A percentile compares a stretch with the other conserved stretches of the same genome.
phyloP scores from a whole-genome alignment of 30 jellyfish, hydroid and myxozoan species.

The Sanderia malayensis region DNA sequence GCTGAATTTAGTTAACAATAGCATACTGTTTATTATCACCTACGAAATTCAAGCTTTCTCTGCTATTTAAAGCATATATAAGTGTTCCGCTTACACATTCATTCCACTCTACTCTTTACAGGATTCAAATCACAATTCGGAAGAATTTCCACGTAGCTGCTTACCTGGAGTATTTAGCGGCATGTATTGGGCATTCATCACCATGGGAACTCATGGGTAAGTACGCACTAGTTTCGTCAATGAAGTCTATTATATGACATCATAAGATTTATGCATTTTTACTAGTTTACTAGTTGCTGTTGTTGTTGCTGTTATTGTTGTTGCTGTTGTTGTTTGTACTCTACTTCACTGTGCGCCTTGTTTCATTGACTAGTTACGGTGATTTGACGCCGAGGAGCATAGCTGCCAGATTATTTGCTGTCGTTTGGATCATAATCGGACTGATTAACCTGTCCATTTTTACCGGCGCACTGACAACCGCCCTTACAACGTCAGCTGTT shows the following conservation, averaged over 20 bases:
- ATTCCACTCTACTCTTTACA: background rate
- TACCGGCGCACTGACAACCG: slow-evolving; percentile 67
- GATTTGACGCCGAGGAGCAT: slow-evolving; percentile 61
- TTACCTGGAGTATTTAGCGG: slow-evolving; percentile 54
- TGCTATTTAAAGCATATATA: too few species aligned
- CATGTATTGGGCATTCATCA: slow-evolving; percentile 70
- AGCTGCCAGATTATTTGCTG: slow-evolving; percentile 39
- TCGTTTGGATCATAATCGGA: slow-evolving; percentile 56
- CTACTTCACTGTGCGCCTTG: too few species aligned
- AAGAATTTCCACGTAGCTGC: slow-evolving; percentile 44
- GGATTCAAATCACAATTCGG: slow-evolving; percentile 24
- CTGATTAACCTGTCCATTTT: slow-evolving; percentile 55
- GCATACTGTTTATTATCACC: too few species aligned
- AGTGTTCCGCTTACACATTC: too few species aligned
- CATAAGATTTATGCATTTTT: too few species aligned
- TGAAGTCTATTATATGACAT: too few species aligned
- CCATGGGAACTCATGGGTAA: slow-evolving; percentile 87
- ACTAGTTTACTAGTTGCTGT: too few species aligned
- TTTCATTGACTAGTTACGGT: slow-evolving; percentile 45
- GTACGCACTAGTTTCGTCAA: background rate
- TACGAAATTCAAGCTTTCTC: too few species aligned
- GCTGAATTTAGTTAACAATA: too few species aligned
- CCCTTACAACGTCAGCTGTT: slow-evolving; percentile 51
- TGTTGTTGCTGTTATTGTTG: too few species aligned
- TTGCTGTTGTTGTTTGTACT: too few species aligned